phyloP scores from a whole-genome alignment of 1,140 invertebrate species.

The Drosophila kurseongensis region DNA sequence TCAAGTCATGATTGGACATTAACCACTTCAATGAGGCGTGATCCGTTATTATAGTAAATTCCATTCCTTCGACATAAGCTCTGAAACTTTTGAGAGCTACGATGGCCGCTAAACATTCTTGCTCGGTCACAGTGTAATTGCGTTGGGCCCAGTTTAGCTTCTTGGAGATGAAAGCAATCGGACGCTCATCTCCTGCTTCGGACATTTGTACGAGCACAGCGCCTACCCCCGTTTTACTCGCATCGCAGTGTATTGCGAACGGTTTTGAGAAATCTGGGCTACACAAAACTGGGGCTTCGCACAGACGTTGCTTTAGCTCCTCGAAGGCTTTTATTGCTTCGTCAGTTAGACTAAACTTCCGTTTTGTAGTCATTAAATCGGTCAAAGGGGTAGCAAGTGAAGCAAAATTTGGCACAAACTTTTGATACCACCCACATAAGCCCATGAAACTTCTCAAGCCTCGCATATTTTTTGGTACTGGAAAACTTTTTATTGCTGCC shows the following conservation, averaged over 20 bases:
- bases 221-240: not conserved
- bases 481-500: not conserved
- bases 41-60: no score
- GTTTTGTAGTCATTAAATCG: conserved; percentile 1
- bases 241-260: not conserved
- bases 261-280: not conserved
- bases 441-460: conserved; percentile 1
- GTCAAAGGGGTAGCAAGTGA: not conserved
- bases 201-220: not conserved
- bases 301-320: not conserved
- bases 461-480: not conserved
- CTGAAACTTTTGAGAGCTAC: conserved; percentile 1
- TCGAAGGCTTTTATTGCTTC: conserved; percentile 1
- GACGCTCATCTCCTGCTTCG: not conserved
- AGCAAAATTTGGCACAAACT: conserved; percentile 2
- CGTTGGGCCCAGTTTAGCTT: not conserved
- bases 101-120: not conserved
- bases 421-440: conserved; percentile 1
- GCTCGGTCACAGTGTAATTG: not conserved
- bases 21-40: no score
- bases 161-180: not conserved
- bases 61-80: not conserved
- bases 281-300: not conserved
- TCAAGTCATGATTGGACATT: no score
- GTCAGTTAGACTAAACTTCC: not conserved